Conservation (phyloP, 2,113 vertebrate species). For the Chloropsis hardwickii region DNA sequence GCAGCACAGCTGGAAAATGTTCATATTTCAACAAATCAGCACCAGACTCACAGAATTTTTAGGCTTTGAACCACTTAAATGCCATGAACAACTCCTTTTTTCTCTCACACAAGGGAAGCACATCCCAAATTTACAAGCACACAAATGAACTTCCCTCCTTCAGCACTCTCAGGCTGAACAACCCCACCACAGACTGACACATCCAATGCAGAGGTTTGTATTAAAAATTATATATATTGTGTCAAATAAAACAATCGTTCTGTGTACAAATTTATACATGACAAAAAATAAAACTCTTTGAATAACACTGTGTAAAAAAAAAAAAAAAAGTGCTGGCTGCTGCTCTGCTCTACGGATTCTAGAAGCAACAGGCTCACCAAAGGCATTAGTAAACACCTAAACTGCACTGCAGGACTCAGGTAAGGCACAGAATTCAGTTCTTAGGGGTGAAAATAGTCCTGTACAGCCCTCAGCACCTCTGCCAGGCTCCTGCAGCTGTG, state of each 20-base stretch:
- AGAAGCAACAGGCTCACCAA: background rate
- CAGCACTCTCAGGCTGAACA: background rate
- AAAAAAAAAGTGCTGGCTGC: constrained; percentile 22
- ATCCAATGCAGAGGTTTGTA: background rate
- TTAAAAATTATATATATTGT: constrained; percentile 42
- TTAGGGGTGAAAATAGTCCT: background rate
- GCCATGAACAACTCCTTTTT: background rate
- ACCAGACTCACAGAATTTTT: background rate
- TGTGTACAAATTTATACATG: constrained; percentile 15
- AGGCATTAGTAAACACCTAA: background rate
- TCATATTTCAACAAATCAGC: background rate
- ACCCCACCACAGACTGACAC: background rate
- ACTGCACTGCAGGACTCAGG: background rate
- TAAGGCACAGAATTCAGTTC: background rate
- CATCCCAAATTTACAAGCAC: background rate
- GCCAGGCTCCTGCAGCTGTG: fast-evolving
- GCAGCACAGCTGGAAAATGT: background rate
- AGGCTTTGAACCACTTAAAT: background rate
- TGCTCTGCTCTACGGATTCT: background rate
- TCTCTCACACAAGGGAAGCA: background rate
- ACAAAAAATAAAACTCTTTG: constrained; percentile 43
- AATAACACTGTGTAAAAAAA: background rate
- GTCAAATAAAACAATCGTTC: background rate
- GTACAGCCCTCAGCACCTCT: background rate
- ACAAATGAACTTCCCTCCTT: background rate